These are phyloP conservation scores for Notechis scutatus DNA, from an alignment of 2,113 vertebrate species.

Conservation along the genomic window DNA sequence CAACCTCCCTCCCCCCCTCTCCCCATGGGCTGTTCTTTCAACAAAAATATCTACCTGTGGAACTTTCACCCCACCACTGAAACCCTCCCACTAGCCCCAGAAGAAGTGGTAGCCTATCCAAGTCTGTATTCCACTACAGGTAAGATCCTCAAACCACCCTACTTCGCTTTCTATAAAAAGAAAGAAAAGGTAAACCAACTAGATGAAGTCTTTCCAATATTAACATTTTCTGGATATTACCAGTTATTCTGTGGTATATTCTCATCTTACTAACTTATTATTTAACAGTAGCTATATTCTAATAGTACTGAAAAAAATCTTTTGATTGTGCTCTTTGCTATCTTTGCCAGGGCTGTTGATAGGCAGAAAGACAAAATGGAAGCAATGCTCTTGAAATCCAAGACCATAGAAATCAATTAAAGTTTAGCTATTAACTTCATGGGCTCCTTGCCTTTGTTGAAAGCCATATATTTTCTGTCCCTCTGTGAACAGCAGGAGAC, in stretches of 20 bases:
- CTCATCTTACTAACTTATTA: background rate
- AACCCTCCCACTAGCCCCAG: background rate
- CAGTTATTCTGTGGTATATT: background rate
- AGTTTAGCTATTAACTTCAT: background rate
- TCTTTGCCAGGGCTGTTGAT: background rate
- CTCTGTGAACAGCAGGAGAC: conserved; percentile 3
- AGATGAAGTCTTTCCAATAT: background rate
- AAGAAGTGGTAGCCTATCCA: background rate
- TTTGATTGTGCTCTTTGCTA: background rate
- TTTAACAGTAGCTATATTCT: background rate
- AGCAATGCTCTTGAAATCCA: background rate
- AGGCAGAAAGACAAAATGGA: background rate
- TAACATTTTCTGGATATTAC: background rate
- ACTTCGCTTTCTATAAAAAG: background rate
- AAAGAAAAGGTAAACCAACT: background rate
- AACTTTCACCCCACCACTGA: background rate
- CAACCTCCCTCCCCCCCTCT: too few species aligned
- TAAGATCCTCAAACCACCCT: background rate
- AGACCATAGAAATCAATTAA: background rate
- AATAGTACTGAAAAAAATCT: background rate
- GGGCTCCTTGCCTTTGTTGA: background rate
- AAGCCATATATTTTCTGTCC: background rate
- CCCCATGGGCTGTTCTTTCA: too few species aligned
- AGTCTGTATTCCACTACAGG: background rate
- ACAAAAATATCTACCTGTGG: too few species aligned